Conservation (phyloP, 2,888 invertebrate species). For the Fissipunctia ypsillon region DNA sequence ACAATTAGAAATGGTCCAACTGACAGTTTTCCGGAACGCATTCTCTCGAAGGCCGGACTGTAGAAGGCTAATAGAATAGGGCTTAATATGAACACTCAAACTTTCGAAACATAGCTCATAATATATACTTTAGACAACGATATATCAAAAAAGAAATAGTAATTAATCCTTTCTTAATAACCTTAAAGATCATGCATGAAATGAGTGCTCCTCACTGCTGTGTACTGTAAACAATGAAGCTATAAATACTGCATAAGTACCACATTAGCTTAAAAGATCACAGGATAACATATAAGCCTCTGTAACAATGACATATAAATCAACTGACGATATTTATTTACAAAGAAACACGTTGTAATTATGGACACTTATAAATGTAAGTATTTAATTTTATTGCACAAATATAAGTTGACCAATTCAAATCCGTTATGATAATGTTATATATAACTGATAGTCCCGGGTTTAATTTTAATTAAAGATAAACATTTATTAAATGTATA, state of each 20-base stretch:
- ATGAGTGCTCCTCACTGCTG: too few species aligned
- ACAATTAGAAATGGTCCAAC: too few species aligned
- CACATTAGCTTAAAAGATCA: conserved; percentile 11
- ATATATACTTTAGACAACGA: too few species aligned
- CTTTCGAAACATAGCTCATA: too few species aligned
- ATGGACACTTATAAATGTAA: background rate
- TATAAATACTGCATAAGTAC: background rate
- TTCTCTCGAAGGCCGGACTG: too few species aligned
- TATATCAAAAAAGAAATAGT: background rate
- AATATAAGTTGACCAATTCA: background rate
- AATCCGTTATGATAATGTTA: conserved; percentile 6
- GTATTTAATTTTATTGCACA: background rate
- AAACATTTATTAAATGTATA: background rate
- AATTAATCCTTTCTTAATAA: background rate
- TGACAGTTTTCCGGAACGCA: too few species aligned
- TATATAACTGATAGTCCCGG: conserved; percentile 3
- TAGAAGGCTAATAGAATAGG: too few species aligned
- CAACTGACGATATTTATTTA: conserved; percentile 11
- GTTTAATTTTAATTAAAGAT: background rate
- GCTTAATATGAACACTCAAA: too few species aligned
- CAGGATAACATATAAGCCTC: background rate
- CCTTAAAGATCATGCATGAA: background rate
- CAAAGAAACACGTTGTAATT: background rate
- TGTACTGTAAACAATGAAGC: background rate
- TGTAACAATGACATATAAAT: conserved; percentile 29